Base-by-base conservation (phyloP, 2,888 invertebrate genomes). In the Lottia scabra region DNA sequence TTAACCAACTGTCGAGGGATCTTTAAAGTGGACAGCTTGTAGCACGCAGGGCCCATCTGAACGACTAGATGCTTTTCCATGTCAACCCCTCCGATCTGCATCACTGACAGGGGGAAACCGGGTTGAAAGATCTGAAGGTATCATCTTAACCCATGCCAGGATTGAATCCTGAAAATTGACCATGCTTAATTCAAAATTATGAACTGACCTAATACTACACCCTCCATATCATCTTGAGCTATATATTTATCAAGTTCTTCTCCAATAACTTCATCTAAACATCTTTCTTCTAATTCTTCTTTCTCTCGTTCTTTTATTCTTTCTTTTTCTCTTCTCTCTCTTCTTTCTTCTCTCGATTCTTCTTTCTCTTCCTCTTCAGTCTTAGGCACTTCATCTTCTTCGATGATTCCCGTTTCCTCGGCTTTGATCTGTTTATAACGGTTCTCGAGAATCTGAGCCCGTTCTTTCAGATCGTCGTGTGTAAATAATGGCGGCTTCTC, bases 141-240 rank as follows among this genome's bases (percentile, higher is more conserved):
- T n/a, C n/a, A n/a, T n/a, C n/a, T n/a, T n/a, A n/a, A n/a, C n/a
- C n/a, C n/a, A n/a, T n/a, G n/a, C n/a, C n/a, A n/a, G n/a, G n/a
- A n/a, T n/a, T n/a, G n/a, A n/a, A 38, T 38, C 10, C 0, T 38
- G 38, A 38, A 38, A 2, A 4, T 2, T 10, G 10, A 38, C 3
- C 38, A 38, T 30, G 4, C 30, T 30, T 2, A 6, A 30, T 30
- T 30, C 30, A 30, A 30, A 30, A 30, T 30, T 30, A 19, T 15
- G 23, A 56, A 23, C 56, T 8, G 19, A 56, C 56, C 56, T 23
- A 56, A 23, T 12, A 13, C 12, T 6, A 56, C 23, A 56, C 56
- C 56, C 56, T 56, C 56, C 56, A 56, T 56, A 19, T 56, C 56
- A 56, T 56, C 56, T 56, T 19, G 19, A 56, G 56, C 56, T 23